A percentile compares a stretch with the other conserved stretches of the same genome.
Evolutionary conservation across 2,113 vertebrate genomes (phyloP).

Genomic region (Elephantulus edwardii): DNA sequence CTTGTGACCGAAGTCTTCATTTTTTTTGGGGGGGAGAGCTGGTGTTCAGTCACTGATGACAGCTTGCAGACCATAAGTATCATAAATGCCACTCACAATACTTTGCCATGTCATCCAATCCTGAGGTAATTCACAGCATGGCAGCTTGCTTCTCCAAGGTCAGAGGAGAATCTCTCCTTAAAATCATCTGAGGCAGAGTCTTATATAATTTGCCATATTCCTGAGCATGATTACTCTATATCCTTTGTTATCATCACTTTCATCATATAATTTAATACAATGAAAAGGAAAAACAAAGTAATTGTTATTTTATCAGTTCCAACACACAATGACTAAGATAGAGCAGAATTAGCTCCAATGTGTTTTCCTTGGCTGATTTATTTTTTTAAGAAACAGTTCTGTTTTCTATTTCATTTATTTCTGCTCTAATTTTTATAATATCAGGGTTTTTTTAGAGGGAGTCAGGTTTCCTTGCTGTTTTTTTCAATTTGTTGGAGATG

Average conservation of each 20-base stretch:
- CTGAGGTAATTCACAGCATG: background rate
- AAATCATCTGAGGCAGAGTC: background rate
- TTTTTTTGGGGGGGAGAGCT: no score
- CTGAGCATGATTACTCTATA: no score
- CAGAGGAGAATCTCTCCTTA: background rate
- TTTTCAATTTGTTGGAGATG: no score
- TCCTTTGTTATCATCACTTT: no score
- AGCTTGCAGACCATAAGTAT: background rate
- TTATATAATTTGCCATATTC: background rate
- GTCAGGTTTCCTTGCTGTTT: no score
- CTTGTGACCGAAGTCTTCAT: fast-evolving
- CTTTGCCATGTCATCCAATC: background rate
- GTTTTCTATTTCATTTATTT: no score
- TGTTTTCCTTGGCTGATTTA: no score
- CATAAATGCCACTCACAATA: background rate
- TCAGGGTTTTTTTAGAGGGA: no score
- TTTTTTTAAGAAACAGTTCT: no score
- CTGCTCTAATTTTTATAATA: no score
- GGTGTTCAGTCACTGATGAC: fast-evolving
- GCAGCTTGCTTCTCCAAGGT: background rate
- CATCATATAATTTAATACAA: background rate
- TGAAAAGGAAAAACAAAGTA: background rate
- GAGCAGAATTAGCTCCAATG: no score
- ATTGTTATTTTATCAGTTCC: background rate
- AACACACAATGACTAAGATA: background rate